Conservation (phyloP, 2,888 invertebrate species). For the Phyto melanocephala region DNA sequence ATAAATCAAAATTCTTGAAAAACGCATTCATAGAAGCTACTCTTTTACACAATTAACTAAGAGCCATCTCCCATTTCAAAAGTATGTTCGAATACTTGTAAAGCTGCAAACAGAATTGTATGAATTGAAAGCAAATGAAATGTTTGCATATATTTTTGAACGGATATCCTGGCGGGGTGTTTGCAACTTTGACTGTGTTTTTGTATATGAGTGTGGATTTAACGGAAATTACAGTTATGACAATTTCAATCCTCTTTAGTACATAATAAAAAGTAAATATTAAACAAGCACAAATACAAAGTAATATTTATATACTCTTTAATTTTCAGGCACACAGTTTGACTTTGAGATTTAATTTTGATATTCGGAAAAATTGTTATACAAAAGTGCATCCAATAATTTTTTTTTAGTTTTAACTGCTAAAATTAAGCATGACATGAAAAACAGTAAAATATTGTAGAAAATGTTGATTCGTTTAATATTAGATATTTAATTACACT, state of each 20-base stretch:
- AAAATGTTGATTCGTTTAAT: background rate
- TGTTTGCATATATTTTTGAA: constrained; percentile 50
- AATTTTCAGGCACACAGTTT: background rate
- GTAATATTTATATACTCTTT: background rate
- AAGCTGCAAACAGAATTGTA: constrained; percentile 39
- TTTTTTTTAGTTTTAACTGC: background rate
- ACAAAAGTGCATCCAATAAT: no score
- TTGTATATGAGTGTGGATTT: constrained; percentile 17
- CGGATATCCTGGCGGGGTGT: constrained; percentile 62
- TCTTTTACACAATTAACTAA: constrained; percentile 35
- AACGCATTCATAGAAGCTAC: background rate
- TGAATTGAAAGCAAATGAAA: constrained; percentile 50
- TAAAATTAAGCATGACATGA: no score
- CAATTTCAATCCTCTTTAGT: constrained; percentile 59
- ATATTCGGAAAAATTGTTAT: no score
- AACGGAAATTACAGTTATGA: constrained; percentile 63
- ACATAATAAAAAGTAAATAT: constrained; percentile 59
- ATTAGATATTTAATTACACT: background rate
- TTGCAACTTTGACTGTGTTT: constrained; percentile 28
- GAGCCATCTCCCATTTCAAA: background rate
- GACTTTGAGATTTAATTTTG: no score
- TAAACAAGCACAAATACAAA: background rate
- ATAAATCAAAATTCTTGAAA: no score
- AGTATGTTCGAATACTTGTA: constrained; percentile 6
- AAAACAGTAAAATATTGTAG: no score